Evolutionary conservation across 1,140 invertebrate genomes (phyloP).

Genomic region (Hermetia illucens): DNA sequence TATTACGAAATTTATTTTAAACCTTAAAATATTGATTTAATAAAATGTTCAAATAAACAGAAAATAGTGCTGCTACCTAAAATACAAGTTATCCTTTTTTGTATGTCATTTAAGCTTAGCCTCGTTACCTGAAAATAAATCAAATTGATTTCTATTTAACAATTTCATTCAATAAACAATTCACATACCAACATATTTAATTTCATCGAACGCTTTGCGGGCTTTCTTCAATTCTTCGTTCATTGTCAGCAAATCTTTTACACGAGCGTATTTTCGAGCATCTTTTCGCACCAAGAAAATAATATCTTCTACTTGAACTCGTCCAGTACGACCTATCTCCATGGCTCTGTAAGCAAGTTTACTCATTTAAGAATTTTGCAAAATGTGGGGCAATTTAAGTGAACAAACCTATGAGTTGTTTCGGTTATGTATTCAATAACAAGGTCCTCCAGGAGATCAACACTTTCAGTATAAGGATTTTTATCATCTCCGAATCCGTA

Average conservation of each 20-base stretch:
- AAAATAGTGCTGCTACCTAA: too few relatives aligned
- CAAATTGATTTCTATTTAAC: not conserved
- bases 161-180: not conserved
- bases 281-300: slow-evolving; percentile 98
- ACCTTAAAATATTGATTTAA: too few relatives aligned
- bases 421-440: slow-evolving; percentile 97
- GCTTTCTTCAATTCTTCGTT: slow-evolving; percentile 99
- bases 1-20: too few relatives aligned
- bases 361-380: not conserved
- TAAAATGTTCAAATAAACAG: too few relatives aligned
- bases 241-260: slow-evolving; percentile 95
- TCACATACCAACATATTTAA: slow-evolving; percentile 63
- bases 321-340: slow-evolving; percentile 88
- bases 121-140: slow-evolving; percentile 16
- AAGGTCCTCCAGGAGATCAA: slow-evolving; percentile 92
- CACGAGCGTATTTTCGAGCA: slow-evolving; percentile 90
- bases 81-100: too few relatives aligned
- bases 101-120: slow-evolving; percentile 26
- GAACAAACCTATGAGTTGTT: slow-evolving; percentile 62
- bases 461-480: slow-evolving; percentile 97
- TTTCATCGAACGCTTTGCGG: slow-evolving; percentile 98
- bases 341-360: slow-evolving; percentile 58
- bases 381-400: slow-evolving; percentile 2
- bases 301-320: slow-evolving; percentile 96
- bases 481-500: slow-evolving; percentile 99